Evolutionary conservation across 2,888 invertebrate species (phyloP).

Genomic region (Notodonta dromedarius): DNA sequence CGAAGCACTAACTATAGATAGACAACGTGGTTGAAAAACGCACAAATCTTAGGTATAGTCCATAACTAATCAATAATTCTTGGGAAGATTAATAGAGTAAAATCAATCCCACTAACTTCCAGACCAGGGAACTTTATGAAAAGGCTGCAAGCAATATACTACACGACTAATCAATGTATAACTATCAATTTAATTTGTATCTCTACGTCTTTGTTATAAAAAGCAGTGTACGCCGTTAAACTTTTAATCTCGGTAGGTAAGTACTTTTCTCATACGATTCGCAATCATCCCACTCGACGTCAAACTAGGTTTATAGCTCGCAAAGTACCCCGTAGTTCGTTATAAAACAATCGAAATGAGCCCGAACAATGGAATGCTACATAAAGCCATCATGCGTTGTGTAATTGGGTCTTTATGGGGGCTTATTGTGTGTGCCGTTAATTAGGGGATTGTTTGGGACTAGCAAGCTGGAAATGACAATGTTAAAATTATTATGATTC

Average conservation of each 20-base stretch:
- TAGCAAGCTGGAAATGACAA: neutral
- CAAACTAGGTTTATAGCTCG: constrained; percentile 22
- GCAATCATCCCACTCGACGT: constrained; percentile 20
- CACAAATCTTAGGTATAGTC: too few relatives aligned
- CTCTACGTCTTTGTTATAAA: neutral
- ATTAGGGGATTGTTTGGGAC: constrained; percentile 25
- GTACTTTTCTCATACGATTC: constrained; percentile 10
- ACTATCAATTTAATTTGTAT: too few relatives aligned
- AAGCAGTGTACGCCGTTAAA: neutral
- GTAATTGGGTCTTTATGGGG: constrained; percentile 28
- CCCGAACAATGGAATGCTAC: constrained; percentile 26
- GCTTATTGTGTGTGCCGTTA: constrained; percentile 27
- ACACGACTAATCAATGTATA: too few relatives aligned
- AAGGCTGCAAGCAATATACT: too few relatives aligned
- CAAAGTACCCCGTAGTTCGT: constrained; percentile 16
- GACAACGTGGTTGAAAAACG: too few relatives aligned
- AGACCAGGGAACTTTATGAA: too few relatives aligned
- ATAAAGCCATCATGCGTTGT: constrained; percentile 17
- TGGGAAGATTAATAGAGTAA: too few relatives aligned
- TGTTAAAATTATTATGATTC: too few relatives aligned
- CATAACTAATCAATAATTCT: too few relatives aligned
- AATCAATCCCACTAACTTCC: too few relatives aligned
- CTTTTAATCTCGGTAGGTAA: constrained; percentile 15
- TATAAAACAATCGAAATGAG: constrained; percentile 27
- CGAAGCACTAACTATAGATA: too few relatives aligned